These are phyloP conservation scores for Gasterosteus aculeatus DNA, from an alignment of 2,113 vertebrate species.

Conservation along the genomic window DNA sequence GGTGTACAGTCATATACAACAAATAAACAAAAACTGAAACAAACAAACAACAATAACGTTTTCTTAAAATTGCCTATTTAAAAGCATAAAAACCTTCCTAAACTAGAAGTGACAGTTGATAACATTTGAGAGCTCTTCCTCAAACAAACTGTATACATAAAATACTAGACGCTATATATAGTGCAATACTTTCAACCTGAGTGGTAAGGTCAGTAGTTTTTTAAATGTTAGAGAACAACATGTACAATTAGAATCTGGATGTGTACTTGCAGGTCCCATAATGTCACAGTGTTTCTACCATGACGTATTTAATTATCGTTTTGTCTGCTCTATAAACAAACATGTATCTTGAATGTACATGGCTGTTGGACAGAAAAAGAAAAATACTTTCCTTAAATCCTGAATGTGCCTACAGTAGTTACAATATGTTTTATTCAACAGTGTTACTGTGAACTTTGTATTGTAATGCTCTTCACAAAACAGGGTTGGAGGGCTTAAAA, in stretches of 20 bases:
- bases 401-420: slow-evolving; percentile 24
- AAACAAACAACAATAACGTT: not conserved
- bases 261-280: not conserved
- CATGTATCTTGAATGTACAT: not conserved
- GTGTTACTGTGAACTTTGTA: slow-evolving; percentile 26
- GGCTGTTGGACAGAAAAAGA: not conserved
- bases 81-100: slow-evolving; percentile 7
- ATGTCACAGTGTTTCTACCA: slow-evolving; percentile 28
- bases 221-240: not conserved
- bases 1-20: not conserved
- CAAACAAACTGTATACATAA: slow-evolving; percentile 2
- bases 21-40: not conserved
- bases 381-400: not conserved
- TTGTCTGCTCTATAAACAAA: slow-evolving; percentile 1
- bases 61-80: not conserved
- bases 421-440: slow-evolving; percentile 15
- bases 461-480: slow-evolving; percentile 23
- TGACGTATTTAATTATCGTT: not conserved
- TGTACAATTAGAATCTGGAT: not conserved
- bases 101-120: slow-evolving; percentile 24
- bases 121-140: slow-evolving; percentile 20
- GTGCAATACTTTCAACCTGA: slow-evolving; percentile 13
- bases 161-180: slow-evolving; percentile 4
- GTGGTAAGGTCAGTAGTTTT: not conserved
- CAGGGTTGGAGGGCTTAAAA: slow-evolving; percentile 17